A percentile compares a stretch with the other conserved stretches of the same genome.
These are phyloP conservation scores for Plectrocnemia conspersa DNA, from an alignment of 1,140 invertebrate species.

Conservation along the genomic window DNA sequence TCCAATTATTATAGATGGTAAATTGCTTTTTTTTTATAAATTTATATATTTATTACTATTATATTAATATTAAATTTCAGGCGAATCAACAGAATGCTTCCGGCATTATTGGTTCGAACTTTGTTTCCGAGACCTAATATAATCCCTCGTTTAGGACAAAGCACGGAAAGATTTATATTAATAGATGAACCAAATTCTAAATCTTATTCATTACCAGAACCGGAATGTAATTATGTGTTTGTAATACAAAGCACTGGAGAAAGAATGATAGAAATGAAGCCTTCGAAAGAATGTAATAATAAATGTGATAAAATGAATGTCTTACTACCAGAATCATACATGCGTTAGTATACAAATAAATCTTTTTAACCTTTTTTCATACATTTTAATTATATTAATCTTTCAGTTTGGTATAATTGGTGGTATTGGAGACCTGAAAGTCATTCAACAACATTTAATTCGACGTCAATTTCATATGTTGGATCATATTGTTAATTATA, in stretches of 20 bases:
- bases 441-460: conserved; percentile 54
- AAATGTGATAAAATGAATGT: conserved; percentile 61
- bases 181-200: conserved; percentile 59
- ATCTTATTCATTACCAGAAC: conserved; percentile 61
- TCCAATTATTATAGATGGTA: conserved; percentile 12
- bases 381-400: conserved; percentile 8
- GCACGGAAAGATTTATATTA: conserved; percentile 66
- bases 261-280: conserved; percentile 59
- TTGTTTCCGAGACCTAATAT: conserved; percentile 60
- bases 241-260: conserved; percentile 61
- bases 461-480: conserved; percentile 62
- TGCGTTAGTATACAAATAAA: conserved; percentile 4
- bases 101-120: conserved; percentile 59
- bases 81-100: conserved; percentile 67
- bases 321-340: conserved; percentile 49
- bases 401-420: conserved; percentile 58
- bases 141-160: conserved; percentile 60
- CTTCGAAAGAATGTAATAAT: conserved; percentile 61
- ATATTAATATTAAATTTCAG: conserved; percentile 39
- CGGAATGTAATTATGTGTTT: conserved; percentile 72
- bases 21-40: conserved; percentile 5
- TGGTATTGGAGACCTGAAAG: conserved; percentile 74
- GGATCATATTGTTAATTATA: conserved; percentile 63
- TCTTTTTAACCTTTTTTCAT: conserved; percentile 38
- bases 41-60: background rate